Conservation (phyloP, 2,113 vertebrate genomes). For the Spermophilus dauricus region DNA sequence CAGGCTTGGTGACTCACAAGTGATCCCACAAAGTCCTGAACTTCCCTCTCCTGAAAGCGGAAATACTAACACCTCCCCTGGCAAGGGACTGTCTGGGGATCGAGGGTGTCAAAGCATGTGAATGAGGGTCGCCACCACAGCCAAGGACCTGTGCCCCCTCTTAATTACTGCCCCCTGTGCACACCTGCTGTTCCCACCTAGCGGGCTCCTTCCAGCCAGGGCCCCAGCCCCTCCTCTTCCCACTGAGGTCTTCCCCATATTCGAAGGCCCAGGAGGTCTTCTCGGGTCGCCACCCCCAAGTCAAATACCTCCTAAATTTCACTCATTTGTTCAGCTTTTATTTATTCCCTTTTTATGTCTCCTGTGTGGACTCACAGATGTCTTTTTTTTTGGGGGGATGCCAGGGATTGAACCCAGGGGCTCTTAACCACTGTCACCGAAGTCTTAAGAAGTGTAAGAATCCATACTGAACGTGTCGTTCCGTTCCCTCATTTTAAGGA, state of each 20-base stretch:
- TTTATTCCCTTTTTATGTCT: background rate
- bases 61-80: background rate
- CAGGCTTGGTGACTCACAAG: constrained; percentile 4
- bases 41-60: constrained; percentile 31
- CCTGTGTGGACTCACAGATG: background rate
- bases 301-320: background rate
- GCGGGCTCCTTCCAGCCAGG: background rate
- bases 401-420: background rate
- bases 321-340: background rate
- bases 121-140: background rate
- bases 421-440: background rate
- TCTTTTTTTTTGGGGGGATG: background rate
- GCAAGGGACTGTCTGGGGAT: background rate
- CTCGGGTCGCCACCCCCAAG: background rate
- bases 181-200: background rate
- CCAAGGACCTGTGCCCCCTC: background rate
- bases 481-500: background rate
- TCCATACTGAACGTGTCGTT: background rate
- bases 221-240: background rate
- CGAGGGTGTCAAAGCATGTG: background rate
- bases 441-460: background rate
- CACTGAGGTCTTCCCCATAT: background rate
- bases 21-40: background rate
- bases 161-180: no score
- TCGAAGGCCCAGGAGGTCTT: background rate